These are phyloP conservation scores for Phacellophora camtschatica DNA, from an alignment of 30 jellyfish, hydroid and myxozoan species.

Conservation along the genomic window DNA sequence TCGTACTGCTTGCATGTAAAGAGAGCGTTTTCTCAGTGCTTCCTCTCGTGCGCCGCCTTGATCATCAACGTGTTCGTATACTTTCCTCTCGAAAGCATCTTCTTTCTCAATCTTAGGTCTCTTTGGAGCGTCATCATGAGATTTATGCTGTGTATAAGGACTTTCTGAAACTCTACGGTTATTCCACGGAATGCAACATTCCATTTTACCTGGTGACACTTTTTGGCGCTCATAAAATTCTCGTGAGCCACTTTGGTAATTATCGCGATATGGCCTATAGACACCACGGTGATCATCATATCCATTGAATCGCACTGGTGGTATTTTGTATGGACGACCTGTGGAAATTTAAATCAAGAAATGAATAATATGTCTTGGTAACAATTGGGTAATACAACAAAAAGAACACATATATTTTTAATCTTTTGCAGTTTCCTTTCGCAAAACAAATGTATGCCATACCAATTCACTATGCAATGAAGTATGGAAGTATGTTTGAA, in stretches of 20 bases:
- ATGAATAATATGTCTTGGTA: neutral
- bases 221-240: neutral
- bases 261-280: neutral
- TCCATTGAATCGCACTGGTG: constrained; percentile 22
- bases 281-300: neutral
- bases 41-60: too few relatives aligned
- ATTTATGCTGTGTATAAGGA: neutral
- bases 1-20: too few relatives aligned
- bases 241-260: constrained; percentile 16
- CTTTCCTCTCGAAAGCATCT: too few relatives aligned
- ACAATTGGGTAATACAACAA: neutral
- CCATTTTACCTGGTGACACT: constrained; percentile 41
- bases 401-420: too few relatives aligned
- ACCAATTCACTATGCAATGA: too few relatives aligned
- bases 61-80: too few relatives aligned
- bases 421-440: too few relatives aligned
- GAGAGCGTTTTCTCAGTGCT: too few relatives aligned
- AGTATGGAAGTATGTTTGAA: too few relatives aligned
- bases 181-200: constrained; percentile 51
- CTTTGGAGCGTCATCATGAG: too few relatives aligned
- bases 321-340: constrained; percentile 41
- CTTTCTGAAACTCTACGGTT: neutral
- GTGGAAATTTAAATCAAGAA: neutral
- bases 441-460: too few relatives aligned
- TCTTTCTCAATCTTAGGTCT: too few relatives aligned